Evolutionary conservation across 2,113 vertebrate genomes (phyloP).

Genomic region (Platysteira castanea): DNA sequence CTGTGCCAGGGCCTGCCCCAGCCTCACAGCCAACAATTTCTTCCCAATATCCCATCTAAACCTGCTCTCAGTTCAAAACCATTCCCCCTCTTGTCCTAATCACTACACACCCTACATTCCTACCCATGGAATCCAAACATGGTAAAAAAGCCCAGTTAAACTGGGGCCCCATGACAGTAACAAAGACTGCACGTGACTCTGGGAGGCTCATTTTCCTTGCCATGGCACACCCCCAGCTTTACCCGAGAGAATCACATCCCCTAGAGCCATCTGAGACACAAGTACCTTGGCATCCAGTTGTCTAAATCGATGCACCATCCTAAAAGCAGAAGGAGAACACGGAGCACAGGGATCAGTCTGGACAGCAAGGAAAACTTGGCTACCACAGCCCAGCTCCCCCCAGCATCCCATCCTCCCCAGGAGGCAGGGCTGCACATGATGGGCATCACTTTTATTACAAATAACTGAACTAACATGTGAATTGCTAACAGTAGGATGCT

Average conservation of each 20-base stretch:
- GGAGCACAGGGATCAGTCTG: neutral
- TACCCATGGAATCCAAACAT: neutral
- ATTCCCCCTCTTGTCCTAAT: neutral
- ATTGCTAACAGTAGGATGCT: neutral
- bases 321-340: conserved; percentile 15
- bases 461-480: neutral
- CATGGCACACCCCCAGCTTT: neutral
- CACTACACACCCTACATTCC: fast-evolving
- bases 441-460: neutral
- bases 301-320: conserved; percentile 72
- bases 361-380: neutral
- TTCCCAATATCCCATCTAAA: neutral
- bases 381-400: neutral
- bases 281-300: conserved; percentile 77
- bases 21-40: neutral
- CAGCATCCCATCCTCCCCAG: neutral
- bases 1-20: neutral
- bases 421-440: neutral
- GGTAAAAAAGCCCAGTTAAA: neutral
- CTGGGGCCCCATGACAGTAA: neutral
- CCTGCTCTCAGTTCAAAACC: neutral
- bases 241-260: neutral
- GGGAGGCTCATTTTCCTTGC: neutral
- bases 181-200: neutral
- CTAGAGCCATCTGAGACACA: neutral